phyloP scores from a whole-genome alignment of 2,797 vertebrate genomes.

The Enteromius radiatus region DNA sequence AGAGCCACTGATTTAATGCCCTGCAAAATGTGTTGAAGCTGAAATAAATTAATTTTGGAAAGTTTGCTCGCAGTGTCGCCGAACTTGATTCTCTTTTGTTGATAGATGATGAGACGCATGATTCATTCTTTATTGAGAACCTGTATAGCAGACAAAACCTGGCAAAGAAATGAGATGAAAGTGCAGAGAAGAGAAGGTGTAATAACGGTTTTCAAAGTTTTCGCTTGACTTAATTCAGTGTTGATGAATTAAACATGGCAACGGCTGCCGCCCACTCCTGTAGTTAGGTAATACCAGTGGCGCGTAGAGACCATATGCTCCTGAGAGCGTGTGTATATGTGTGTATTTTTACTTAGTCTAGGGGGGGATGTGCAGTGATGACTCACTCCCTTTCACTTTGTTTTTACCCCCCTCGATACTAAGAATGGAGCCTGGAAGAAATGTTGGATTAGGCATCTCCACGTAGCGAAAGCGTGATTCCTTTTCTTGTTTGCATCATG shows the following conservation, averaged over 20 bases:
- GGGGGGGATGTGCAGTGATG: constrained; percentile 70
- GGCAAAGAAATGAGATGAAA: constrained; percentile 1
- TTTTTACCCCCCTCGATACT: constrained; percentile 70
- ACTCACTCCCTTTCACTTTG: constrained; percentile 76
- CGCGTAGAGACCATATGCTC: constrained; percentile 65
- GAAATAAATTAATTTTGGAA: not conserved
- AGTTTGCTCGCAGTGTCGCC: not conserved
- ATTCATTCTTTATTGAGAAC: constrained; percentile 11
- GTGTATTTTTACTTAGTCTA: constrained; percentile 74
- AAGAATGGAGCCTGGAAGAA: constrained; percentile 41
- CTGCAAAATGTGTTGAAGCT: not conserved
- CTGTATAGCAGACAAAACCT: not conserved
- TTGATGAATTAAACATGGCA: constrained; percentile 73
- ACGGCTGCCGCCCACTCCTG: constrained; percentile 72
- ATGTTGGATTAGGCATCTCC: constrained; percentile 62
- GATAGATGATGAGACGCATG: constrained; percentile 1
- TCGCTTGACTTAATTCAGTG: constrained; percentile 59
- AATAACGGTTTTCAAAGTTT: constrained; percentile 27
- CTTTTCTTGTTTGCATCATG: constrained; percentile 3
- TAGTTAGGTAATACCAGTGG: constrained; percentile 74
- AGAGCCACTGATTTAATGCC: not conserved
- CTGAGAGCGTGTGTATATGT: constrained; percentile 53
- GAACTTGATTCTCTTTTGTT: constrained; percentile 5
- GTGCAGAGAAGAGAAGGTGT: constrained; percentile 10
- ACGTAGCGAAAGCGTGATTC: constrained; percentile 38